These are phyloP conservation scores for Osedax fenrisi DNA, from an alignment of 2,888 invertebrate species.

Conservation along the genomic window DNA sequence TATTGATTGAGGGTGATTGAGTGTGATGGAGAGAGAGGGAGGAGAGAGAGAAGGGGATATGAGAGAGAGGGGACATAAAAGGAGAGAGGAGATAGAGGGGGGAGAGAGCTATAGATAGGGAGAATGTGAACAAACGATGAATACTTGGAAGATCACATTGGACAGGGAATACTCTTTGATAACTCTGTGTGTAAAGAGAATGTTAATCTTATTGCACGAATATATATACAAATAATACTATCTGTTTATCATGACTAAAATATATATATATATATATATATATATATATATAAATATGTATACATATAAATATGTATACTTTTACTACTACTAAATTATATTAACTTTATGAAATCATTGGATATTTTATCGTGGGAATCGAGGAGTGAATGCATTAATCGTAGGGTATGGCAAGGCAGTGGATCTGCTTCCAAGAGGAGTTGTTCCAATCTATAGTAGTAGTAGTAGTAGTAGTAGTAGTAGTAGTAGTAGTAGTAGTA, in stretches of 20 bases:
- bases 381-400: constrained; percentile 43
- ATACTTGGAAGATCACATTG: constrained; percentile 39
- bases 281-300: too few relatives aligned
- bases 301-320: too few relatives aligned
- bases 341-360: constrained; percentile 45
- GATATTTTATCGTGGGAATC: constrained; percentile 49
- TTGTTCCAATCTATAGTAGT: constrained; percentile 45
- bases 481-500: background rate
- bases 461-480: background rate
- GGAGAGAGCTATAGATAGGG: background rate
- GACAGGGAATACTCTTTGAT: constrained; percentile 44
- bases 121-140: constrained; percentile 40
- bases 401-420: constrained; percentile 45
- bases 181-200: constrained; percentile 32
- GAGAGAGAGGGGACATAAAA: background rate
- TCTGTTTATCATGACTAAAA: too few relatives aligned
- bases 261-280: too few relatives aligned
- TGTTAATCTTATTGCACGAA: background rate
- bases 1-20: constrained; percentile 46
- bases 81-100: background rate
- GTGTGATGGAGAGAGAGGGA: constrained; percentile 47
- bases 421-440: constrained; percentile 48
- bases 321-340: too few relatives aligned
- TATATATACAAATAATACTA: too few relatives aligned
- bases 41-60: constrained; percentile 37